These are phyloP conservation scores for Rana temporaria DNA, from an alignment of 2,113 vertebrate genomes.

Conservation along the genomic window DNA sequence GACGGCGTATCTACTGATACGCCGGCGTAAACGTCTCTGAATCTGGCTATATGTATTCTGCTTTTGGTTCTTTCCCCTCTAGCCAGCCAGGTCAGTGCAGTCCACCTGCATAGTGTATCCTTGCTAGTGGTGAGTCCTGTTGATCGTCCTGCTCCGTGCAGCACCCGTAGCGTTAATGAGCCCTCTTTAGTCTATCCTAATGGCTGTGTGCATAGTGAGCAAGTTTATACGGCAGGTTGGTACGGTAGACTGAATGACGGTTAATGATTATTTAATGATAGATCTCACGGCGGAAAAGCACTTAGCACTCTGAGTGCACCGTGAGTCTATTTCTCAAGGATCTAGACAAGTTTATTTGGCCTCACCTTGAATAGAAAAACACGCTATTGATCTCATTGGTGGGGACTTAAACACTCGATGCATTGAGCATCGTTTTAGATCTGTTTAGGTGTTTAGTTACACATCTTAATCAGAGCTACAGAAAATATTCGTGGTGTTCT, in stretches of 20 bases:
- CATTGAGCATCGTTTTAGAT: conserved; percentile 70
- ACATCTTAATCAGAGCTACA: conserved; percentile 6
- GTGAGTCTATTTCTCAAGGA: conserved; percentile 73
- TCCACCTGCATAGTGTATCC: too few species aligned
- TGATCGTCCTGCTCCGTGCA: too few species aligned
- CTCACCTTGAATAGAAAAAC: conserved; percentile 75
- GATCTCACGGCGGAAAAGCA: conserved; percentile 71
- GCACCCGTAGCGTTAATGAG: conserved; percentile 62
- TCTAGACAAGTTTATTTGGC: conserved; percentile 75
- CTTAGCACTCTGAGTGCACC: conserved; percentile 71
- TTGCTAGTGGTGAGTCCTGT: too few species aligned
- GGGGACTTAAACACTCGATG: conserved; percentile 72
- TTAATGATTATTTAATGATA: conserved; percentile 76
- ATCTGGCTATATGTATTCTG: too few species aligned
- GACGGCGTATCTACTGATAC: too few species aligned
- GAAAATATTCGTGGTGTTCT: not conserved
- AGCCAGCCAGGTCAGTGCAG: too few species aligned
- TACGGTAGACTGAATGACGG: conserved; percentile 72
- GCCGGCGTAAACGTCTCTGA: too few species aligned
- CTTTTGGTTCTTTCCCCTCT: too few species aligned
- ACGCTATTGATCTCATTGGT: conserved; percentile 71
- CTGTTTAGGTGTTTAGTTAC: conserved; percentile 59
- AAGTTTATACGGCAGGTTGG: conserved; percentile 68
- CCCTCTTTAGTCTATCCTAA: conserved; percentile 62
- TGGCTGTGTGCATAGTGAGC: conserved; percentile 60